These are phyloP conservation scores for Enhydra lutris DNA, from an alignment of 2,113 vertebrate genomes.

Conservation along the genomic window DNA sequence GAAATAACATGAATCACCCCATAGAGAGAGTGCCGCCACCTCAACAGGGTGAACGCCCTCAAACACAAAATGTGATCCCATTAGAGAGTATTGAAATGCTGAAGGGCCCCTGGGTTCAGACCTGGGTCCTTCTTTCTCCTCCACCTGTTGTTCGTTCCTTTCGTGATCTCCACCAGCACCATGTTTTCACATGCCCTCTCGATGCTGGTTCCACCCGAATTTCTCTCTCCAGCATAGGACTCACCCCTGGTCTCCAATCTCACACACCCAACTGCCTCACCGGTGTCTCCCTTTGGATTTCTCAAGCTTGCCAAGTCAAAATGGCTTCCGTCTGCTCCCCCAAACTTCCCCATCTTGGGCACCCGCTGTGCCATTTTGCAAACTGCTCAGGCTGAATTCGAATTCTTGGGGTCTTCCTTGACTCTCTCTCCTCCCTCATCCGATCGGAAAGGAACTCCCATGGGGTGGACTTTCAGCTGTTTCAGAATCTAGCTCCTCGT, in stretches of 20 bases:
- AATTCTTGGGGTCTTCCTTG: not conserved
- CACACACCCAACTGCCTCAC: not conserved
- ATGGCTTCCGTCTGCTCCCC: not conserved
- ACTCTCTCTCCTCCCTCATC: not conserved
- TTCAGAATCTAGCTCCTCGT: not conserved
- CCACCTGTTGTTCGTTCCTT: not conserved
- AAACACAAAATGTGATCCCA: not conserved
- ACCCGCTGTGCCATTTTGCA: not conserved
- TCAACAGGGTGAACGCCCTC: not conserved
- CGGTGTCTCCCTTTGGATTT: not conserved
- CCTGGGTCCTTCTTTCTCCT: not conserved
- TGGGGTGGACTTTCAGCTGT: not conserved
- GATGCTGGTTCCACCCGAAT: not conserved
- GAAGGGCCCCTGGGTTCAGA: not conserved
- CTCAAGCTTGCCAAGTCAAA: not conserved
- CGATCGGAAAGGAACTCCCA: not conserved
- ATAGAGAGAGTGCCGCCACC: not conserved
- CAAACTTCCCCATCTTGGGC: not conserved
- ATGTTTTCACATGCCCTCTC: not conserved
- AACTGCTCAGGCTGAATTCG: not conserved
- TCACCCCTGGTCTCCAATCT: not conserved
- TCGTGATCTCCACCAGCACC: not conserved
- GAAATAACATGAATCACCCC: not conserved
- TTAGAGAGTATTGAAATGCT: not conserved
- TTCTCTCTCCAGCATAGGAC: not conserved